Conservation (phyloP, 2,888 invertebrate genomes). For the Nemotelus pantherinus region DNA sequence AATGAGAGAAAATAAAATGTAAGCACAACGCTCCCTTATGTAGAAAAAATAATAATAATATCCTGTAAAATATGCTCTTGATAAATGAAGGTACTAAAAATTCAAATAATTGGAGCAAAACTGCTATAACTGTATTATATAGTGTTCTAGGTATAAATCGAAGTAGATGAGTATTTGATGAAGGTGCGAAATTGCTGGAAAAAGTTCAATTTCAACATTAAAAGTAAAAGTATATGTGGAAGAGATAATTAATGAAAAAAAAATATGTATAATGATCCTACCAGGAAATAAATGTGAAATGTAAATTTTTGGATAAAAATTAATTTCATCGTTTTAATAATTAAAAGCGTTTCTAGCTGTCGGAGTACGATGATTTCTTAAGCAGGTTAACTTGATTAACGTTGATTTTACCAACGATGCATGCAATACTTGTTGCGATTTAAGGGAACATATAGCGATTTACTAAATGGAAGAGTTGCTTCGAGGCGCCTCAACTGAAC, state of each 20-base stretch:
- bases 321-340: too few relatives aligned
- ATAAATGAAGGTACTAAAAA: not conserved
- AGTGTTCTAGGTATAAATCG: constrained; percentile 12
- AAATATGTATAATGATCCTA: not conserved
- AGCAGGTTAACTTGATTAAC: too few relatives aligned
- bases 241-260: constrained; percentile 8
- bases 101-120: not conserved
- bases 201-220: not conserved
- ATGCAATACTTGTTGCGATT: too few relatives aligned
- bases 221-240: not conserved
- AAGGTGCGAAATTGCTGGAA: not conserved
- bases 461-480: too few relatives aligned
- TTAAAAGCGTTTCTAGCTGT: too few relatives aligned
- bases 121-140: constrained; percentile 4
- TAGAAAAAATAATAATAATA: too few relatives aligned
- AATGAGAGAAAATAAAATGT: not conserved
- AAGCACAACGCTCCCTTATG: not conserved
- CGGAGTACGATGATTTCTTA: too few relatives aligned
- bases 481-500: too few relatives aligned
- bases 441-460: too few relatives aligned
- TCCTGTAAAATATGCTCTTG: too few relatives aligned
- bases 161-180: not conserved
- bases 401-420: too few relatives aligned
- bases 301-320: constrained; percentile 31
- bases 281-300: constrained; percentile 10